phyloP scores from a whole-genome alignment of 64 coral and sea anemone genomes.

The Catalaphyllia jardinei region DNA sequence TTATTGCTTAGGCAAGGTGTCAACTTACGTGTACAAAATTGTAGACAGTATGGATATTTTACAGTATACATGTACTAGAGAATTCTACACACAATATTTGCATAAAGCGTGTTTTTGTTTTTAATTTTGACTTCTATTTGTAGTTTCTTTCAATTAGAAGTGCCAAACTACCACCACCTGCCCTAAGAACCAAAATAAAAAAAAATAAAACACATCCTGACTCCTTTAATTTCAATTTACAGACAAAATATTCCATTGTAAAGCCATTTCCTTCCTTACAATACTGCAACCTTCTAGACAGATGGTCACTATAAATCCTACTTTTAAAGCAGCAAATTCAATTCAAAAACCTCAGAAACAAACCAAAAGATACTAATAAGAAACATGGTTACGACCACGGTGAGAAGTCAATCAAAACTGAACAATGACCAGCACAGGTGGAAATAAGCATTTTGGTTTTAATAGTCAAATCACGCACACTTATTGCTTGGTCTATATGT shows the following conservation, averaged over 20 bases:
- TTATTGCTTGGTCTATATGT: not conserved
- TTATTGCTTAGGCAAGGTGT: too few species aligned
- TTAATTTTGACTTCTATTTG: not conserved
- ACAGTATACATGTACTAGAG: too few species aligned
- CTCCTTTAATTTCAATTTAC: not conserved
- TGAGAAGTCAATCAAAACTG: not conserved
- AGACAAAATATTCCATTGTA: not conserved
- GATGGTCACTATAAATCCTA: not conserved
- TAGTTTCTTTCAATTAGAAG: not conserved
- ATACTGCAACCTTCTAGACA: not conserved
- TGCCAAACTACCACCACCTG: not conserved
- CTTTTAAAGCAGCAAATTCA: not conserved
- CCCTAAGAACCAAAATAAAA: not conserved
- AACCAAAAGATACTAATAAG: not conserved
- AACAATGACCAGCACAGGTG: not conserved
- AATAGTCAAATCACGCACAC: not conserved
- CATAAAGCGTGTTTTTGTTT: not conserved
- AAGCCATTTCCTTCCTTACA: not conserved
- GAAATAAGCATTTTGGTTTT: not conserved
- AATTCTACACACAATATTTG: not conserved
- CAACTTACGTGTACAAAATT: too few species aligned
- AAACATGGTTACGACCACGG: not conserved
- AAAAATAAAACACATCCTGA: not conserved
- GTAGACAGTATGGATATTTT: too few species aligned
- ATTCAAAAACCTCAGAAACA: not conserved